Base-by-base conservation (phyloP, 2,888 invertebrate genomes). In the Lycocerus yunnanus region DNA sequence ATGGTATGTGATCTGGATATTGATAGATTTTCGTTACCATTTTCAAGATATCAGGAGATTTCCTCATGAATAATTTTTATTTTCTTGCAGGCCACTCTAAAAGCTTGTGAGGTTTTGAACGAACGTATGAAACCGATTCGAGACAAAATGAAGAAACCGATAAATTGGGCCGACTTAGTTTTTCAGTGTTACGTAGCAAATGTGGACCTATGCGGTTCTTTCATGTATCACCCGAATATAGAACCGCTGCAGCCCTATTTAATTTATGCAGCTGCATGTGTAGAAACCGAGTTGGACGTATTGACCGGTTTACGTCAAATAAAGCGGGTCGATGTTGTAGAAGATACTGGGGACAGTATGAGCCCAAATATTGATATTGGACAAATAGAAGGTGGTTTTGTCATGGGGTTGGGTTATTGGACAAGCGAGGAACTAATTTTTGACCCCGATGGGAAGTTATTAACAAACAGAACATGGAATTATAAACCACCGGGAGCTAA, bases 391-490 rank as follows among this genome's bases (percentile, higher is more conserved):
- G 61, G 61, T 1, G 61, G 16, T 6, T 61, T 61, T 16, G 4
- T 61, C 2, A 61, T 61, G 61, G 61, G 61, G 16, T n/a, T 61
- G 18, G 61, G 61, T 13, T 61, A 61, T 61, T 61, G 16, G 16
- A 61, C 61, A 11, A 16, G 61, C 11, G 61, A 61, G 16, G 11
- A 61, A 61, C 15, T 13, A 6, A 6, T 61, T 13, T 61, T 9
- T 5, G 61, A 61, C 11, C 11, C 15, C 11, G 91, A 90, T 10
- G 95, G 95, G 0, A 88, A 89, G 79, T 84, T 94, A 4, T 88
- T 93, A 6, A 94, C 95, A 1, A 91, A 93, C 81, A 90, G 94
- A 68, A 95, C 95, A 2, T 96, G 95, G 95, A 93, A 90, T 68
- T 95, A 95, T 82, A 94, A 94, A 81, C 91, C 92, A 2, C 94